Evolutionary conservation across 2,888 invertebrate species (phyloP).

Genomic region (Serripes groenlandicus): DNA sequence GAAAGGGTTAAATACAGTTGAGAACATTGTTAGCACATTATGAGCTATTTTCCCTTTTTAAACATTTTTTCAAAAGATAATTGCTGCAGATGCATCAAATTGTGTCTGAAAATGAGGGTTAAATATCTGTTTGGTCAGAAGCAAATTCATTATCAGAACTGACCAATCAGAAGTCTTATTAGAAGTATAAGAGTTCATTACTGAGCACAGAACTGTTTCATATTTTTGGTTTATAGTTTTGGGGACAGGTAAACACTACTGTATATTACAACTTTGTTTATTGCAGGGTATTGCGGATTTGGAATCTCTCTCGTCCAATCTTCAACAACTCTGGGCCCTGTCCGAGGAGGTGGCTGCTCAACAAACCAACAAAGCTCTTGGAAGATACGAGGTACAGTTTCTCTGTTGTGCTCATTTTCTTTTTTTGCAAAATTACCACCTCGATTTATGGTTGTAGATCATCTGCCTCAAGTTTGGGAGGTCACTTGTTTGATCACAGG

Average conservation of each 20-base stretch:
- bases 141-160: no score
- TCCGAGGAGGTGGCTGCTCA: constrained; percentile 77
- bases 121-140: no score
- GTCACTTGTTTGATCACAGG: no score
- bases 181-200: no score
- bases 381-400: constrained; percentile 81
- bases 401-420: background rate
- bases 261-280: background rate
- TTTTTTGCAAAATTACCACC: background rate
- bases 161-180: no score
- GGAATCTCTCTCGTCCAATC: constrained; percentile 73
- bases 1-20: background rate
- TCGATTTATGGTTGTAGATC: no score
- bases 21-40: background rate
- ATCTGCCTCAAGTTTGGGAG: no score
- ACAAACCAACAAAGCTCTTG: constrained; percentile 77
- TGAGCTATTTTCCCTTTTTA: background rate
- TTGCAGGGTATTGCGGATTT: constrained; percentile 78
- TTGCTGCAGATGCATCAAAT: no score
- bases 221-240: no score
- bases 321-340: constrained; percentile 84
- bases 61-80: no score
- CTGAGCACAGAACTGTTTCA: no score
- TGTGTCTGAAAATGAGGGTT: no score
- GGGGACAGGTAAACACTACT: background rate